Evolutionary conservation across 2,113 vertebrate species (phyloP), one percentile per base, ranked within the genome.

Genomic region (Oncorhynchus masou): DNA sequence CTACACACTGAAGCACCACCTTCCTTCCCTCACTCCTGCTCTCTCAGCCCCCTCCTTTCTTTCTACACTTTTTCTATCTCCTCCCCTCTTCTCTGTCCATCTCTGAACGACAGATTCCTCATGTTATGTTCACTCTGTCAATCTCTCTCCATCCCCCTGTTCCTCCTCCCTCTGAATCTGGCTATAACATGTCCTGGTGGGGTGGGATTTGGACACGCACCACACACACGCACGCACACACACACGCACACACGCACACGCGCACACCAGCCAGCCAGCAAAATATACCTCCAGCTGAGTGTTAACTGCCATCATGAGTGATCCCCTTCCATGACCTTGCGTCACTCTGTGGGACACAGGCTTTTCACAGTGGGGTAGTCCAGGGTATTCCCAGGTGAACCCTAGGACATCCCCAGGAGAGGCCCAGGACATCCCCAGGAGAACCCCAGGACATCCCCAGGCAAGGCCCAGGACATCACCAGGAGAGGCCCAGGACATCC

Each of bases 361-460:
- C 68, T 82, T 86, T 83, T 79, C 79, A 73, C n/a, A 24, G 62
- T 76, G 6, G 0, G 68, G 66, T 39, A 62, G 59, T 4, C 59
- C 59, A n/a, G n/a, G 4, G 4, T 31, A 31, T 31, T 31, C 31
- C 31, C 31, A 31, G 5, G 5, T 5, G 31, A 31, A 31, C 31
- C 31, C 5, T 5, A 31, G 31, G 31, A 31, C 1, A 31, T 5
- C 1, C 29, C 29, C 29, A 31, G 27, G 3, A 4, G 27, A 29
- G 3, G 2, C 27, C 3, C 27, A 29, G 29, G 27, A 29, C 27
- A 27, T 27, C 25, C 25, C 25, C 25, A 27, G 25, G 29, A 29
- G 29, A 31, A 1, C 0, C 29, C 29, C 29, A 31, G 29, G 29
- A 31, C 29, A 31, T 31, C 29, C 29, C 29, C 4, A 31, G 4